A percentile compares a stretch with the other conserved stretches of the same genome.
These are phyloP conservation scores for Simalia tracyae DNA, from an alignment of 2,797 vertebrate genomes.

Conservation along the genomic window DNA sequence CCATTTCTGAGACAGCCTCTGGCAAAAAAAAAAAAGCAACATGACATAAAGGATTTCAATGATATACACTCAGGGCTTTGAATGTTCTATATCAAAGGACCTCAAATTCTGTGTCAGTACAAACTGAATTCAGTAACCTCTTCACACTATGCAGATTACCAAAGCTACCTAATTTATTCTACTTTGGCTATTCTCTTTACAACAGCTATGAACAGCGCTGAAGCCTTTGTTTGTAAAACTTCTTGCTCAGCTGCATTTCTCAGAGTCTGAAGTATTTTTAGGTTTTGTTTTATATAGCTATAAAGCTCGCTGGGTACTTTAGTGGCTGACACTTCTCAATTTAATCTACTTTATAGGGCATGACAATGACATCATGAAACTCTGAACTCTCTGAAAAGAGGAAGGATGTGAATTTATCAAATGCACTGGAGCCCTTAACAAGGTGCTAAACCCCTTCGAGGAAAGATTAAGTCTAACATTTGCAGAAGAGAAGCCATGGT, in stretches of 20 bases:
- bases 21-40: slow-evolving; percentile 46
- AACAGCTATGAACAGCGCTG: not conserved
- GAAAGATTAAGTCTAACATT: not conserved
- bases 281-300: not conserved
- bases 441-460: not conserved
- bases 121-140: not conserved
- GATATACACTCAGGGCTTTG: not conserved
- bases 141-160: not conserved
- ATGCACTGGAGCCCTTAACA: not conserved
- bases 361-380: not conserved
- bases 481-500: too few species aligned
- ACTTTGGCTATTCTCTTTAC: not conserved
- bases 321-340: not conserved
- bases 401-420: not conserved
- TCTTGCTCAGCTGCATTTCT: not conserved
- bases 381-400: not conserved
- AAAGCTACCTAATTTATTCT: not conserved
- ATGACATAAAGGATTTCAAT: slow-evolving; percentile 46
- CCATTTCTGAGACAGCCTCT: slow-evolving; percentile 93
- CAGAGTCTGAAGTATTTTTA: not conserved
- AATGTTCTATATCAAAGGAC: not conserved
- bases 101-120: not conserved
- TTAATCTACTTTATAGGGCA: not conserved
- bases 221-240: not conserved
- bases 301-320: not conserved